Base-by-base conservation (phyloP, 1,140 invertebrate species). In the Scaptomyza pallida region DNA sequence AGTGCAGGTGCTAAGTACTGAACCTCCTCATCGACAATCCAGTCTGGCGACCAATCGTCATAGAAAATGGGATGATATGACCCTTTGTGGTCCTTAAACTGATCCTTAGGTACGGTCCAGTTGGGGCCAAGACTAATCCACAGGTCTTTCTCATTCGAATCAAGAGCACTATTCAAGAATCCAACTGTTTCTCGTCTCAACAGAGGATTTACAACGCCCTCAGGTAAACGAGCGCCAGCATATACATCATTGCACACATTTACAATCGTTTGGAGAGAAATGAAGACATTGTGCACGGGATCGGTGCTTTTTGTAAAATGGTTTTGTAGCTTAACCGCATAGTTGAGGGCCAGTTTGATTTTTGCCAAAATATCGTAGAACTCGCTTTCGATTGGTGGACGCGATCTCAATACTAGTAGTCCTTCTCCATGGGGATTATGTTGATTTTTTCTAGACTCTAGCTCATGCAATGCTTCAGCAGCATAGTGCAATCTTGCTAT, bases 11-110 rank as follows among this genome's bases (percentile, higher is more conserved):
- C 71, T 15, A 90, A 37, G 19, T 90, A 90, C 1, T 52, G 47
- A 2, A 91, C 89, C 40, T 74, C 74, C 55, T 91, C 89, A 13
- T 91, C 89, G n/a, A 91, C 89, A 16, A 73, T 57, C 89, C 89
- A 91, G 30, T 91, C 89, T 8, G 89, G 89, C 0, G 89, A 91
- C 89, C 89, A 91, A 12, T 91, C 89, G 30, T 91, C 89, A 43
- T 90, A 91, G 48, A 91, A 91, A 4, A 89, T 91, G 2, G 89
- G 89, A 44, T 91, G 89, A 21, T 89, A 91, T 2, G 79, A 72
- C 6, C 79, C 78, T 26, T 71, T 81, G 52, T 91, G 89, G 48
- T 91, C 82, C 40, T 89, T 88, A 6, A 89, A 90, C 13, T 90
- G 82, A 62, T 91, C 89, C 57, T 91, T 91, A 0, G 89, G 79